Base-by-base conservation (phyloP, 1,140 invertebrate genomes). In the Meteorus sp. region DNA sequence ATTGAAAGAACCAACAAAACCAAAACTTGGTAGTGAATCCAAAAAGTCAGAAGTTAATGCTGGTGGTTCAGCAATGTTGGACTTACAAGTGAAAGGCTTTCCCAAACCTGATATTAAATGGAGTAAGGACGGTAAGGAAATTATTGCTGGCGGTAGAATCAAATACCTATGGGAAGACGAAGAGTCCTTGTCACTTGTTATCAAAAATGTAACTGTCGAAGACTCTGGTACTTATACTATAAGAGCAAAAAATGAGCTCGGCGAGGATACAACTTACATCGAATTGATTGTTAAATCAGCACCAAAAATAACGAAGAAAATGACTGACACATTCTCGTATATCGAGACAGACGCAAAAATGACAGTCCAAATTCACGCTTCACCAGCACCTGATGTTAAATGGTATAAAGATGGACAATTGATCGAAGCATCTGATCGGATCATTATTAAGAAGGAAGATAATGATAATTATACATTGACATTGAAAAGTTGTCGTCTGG, bases 11-110 rank as follows among this genome's bases (percentile, higher is more conserved):
- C 92, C 93, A 0, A 87, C 90, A 63, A 88, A 90, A 63, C 93
- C 94, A 2, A 81, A 79, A 27, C 79, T 96, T 11, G 83, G 86
- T 20, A 86, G 89, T 43, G 92, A 93, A 72, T 85, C 88, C 31
- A 85, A 83, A 39, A 85, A 87, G 56, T 85, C 88, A 0, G 88
- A 93, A 70, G 90, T 90, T 6, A 89, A 84, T 53, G 84, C 86
- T 43, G 94, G 93, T 44, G 92, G 89, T 0, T 94, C 94, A 6
- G 96, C 95, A n/a, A 97, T 98, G 86, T 78, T 99, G 62, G 97
- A 99, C 71, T 82, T 89, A 39, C 87, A 89, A 69, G 90, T 97
- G 59, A 92, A 92, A 72, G 97, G 96, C 54, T 98, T 90, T 76
- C 97, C 97, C 6, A 93, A 94, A 74, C 96, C 96, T 8, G 87